Evolutionary conservation across 2,888 invertebrate species (phyloP).

Genomic region (Pheosia tremula): DNA sequence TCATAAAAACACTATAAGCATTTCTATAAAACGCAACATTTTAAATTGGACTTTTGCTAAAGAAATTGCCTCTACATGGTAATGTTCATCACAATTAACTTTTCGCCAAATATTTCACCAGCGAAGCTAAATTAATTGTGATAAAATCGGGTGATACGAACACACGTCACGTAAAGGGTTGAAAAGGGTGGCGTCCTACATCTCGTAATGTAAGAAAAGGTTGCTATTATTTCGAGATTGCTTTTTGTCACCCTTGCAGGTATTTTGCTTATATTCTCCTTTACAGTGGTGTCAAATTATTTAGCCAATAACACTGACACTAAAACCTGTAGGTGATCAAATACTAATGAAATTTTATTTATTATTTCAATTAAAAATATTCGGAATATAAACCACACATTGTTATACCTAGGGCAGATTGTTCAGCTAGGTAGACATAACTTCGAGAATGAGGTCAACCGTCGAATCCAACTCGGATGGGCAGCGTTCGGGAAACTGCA

Average conservation of each 20-base stretch:
- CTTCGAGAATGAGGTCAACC: no score
- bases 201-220: constrained; percentile 2
- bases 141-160: constrained; percentile 5
- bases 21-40: no score
- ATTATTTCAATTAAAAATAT: no score
- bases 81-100: background rate
- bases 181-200: constrained; percentile 4
- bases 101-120: constrained; percentile 1
- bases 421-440: no score
- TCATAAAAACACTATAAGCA: no score
- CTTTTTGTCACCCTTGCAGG: background rate
- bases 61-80: background rate
- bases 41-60: no score
- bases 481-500: no score
- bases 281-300: background rate
- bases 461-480: no score
- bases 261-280: background rate
- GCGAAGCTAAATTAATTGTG: constrained; percentile 6
- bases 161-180: constrained; percentile 4
- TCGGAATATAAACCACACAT: background rate
- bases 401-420: no score
- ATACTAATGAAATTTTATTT: no score
- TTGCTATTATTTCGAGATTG: constrained; percentile 6
- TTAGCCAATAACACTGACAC: background rate
- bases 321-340: no score